These are phyloP conservation scores for Gavia stellata DNA, from an alignment of 2,113 vertebrate species.

Conservation along the genomic window DNA sequence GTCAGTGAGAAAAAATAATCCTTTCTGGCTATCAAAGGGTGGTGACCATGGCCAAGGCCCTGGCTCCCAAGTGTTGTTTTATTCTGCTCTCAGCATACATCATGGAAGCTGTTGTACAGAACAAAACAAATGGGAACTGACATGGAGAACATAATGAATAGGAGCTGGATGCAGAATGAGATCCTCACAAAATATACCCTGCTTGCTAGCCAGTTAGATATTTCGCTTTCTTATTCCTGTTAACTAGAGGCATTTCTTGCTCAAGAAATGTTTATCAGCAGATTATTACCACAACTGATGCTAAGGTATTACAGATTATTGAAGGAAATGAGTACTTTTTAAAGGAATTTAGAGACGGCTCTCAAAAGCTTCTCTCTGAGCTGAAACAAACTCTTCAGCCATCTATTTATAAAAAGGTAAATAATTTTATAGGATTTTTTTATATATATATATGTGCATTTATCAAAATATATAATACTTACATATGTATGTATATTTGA, in stretches of 20 bases:
- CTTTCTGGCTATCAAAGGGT: background rate
- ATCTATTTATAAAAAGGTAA: background rate
- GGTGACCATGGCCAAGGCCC: background rate
- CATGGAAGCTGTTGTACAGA: background rate
- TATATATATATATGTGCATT: background rate
- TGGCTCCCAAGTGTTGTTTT: background rate
- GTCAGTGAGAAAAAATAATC: background rate
- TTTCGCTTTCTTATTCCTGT: background rate
- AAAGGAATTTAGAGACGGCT: background rate
- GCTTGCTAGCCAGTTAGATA: background rate
- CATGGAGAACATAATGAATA: background rate
- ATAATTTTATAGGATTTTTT: background rate
- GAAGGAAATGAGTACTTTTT: background rate
- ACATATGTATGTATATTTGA: background rate
- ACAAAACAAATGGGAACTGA: background rate
- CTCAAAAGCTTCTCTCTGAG: background rate
- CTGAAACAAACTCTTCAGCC: background rate
- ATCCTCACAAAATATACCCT: background rate
- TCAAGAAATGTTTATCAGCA: background rate
- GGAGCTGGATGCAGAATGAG: background rate
- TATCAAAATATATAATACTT: background rate
- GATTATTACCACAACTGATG: background rate
- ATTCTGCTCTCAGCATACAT: background rate
- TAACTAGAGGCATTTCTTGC: background rate
- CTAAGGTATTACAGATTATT: background rate